Percentiles rank a stretch among this genome's conserved stretches.
phyloP scores from a whole-genome alignment of 2,113 vertebrate genomes.

The Pedetes capensis region DNA sequence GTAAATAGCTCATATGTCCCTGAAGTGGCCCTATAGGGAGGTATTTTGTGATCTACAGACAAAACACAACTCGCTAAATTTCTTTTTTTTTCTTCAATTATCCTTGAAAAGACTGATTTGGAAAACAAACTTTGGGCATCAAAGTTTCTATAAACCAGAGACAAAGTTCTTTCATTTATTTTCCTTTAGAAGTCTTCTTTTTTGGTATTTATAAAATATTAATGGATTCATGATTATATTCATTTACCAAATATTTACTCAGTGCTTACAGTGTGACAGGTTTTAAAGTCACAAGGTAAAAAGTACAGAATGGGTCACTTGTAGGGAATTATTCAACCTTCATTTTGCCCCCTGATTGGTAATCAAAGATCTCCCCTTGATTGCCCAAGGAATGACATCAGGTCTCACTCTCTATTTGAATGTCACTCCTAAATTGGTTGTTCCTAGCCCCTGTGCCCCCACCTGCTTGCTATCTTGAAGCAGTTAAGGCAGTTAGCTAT shows the following conservation, averaged over 20 bases:
- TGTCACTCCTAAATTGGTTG: no score
- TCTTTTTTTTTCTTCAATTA: background rate
- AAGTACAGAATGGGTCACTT: background rate
- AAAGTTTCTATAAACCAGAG: background rate
- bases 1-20: background rate
- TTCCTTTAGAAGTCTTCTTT: background rate
- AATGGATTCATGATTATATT: background rate
- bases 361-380: no score
- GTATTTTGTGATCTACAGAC: background rate
- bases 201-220: background rate
- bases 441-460: no score
- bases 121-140: background rate
- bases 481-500: no score
- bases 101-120: background rate
- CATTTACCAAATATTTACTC: background rate
- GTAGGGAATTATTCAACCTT: no score
- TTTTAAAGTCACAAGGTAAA: background rate
- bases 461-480: no score
- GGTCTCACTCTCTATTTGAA: no score
- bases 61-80: background rate
- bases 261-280: background rate
- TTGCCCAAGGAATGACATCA: no score
- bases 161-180: background rate
- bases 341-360: no score
- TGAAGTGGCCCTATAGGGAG: background rate